phyloP scores from a whole-genome alignment of 64 coral and sea anemone species.

The Orbicella faveolata region DNA sequence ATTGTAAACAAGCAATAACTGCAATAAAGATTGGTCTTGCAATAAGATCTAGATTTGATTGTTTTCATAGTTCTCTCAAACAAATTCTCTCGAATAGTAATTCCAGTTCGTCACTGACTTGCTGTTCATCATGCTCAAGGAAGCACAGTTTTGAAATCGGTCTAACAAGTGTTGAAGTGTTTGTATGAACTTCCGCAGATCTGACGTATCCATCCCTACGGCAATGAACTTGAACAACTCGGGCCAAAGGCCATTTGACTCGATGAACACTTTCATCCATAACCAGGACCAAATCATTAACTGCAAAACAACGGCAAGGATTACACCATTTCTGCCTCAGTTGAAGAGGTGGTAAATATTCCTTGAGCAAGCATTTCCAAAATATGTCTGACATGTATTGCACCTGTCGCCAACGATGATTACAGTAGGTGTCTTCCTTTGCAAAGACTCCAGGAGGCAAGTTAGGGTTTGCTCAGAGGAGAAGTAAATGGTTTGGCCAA shows the following conservation, averaged over 20 bases:
- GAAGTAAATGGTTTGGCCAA: no score
- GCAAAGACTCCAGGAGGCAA: no score
- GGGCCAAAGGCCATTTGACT: no score
- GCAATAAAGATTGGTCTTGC: background rate
- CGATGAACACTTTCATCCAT: no score
- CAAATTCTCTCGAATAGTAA: background rate
- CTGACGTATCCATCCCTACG: background rate
- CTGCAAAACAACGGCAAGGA: no score
- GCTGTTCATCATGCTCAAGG: background rate
- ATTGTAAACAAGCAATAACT: background rate
- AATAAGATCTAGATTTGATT: background rate
- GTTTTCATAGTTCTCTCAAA: background rate
- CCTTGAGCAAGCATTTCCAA: slow-evolving; percentile 10
- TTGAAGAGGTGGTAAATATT: slow-evolving; percentile 21
- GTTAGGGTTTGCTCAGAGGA: no score
- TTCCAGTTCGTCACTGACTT: no score
- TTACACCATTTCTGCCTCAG: background rate
- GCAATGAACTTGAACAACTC: background rate
- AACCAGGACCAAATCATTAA: no score
- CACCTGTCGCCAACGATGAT: background rate
- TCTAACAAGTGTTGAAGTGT: background rate
- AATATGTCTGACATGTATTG: slow-evolving; percentile 8
- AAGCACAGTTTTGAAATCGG: slow-evolving; percentile 8
- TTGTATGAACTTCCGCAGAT: background rate
- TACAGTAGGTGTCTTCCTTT: background rate